A percentile compares a stretch with the other conserved stretches of the same genome.
Evolutionary conservation across 1,140 invertebrate species (phyloP).

Genomic region (Portunus trituberculatus): DNA sequence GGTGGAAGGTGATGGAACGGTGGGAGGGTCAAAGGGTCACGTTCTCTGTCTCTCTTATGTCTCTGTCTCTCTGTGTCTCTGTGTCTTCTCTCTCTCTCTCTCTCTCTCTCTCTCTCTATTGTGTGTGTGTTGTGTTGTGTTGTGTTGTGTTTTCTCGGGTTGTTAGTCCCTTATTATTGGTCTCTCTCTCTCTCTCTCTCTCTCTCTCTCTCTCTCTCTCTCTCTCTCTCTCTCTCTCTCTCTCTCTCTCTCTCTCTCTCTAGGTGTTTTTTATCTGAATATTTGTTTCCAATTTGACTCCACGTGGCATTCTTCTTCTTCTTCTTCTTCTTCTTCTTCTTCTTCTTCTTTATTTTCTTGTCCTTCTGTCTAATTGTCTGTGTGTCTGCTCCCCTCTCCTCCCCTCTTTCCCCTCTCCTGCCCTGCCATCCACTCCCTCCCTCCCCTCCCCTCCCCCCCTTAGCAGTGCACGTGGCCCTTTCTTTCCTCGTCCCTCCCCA

Average conservation of each 20-base stretch:
- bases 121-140: not conserved
- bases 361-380: too few species aligned
- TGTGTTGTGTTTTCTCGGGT: not conserved
- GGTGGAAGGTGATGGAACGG: not conserved
- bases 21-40: not conserved
- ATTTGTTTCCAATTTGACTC: too few species aligned
- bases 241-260: not conserved
- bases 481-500: too few species aligned
- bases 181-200: not conserved
- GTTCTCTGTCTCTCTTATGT: not conserved
- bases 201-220: not conserved
- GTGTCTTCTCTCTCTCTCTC: not conserved
- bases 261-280: not conserved
- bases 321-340: too few species aligned
- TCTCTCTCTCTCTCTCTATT: not conserved
- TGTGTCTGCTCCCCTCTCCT: too few species aligned
- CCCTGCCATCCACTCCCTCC: too few species aligned
- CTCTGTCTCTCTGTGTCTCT: not conserved
- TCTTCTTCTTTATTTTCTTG: too few species aligned
- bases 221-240: not conserved
- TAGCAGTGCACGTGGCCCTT: too few species aligned
- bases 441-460: too few species aligned
- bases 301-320: too few species aligned
- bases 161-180: too few species aligned
- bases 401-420: too few species aligned